Conservation (phyloP, 2,113 vertebrate genomes). For the Myiagra hebetior region DNA sequence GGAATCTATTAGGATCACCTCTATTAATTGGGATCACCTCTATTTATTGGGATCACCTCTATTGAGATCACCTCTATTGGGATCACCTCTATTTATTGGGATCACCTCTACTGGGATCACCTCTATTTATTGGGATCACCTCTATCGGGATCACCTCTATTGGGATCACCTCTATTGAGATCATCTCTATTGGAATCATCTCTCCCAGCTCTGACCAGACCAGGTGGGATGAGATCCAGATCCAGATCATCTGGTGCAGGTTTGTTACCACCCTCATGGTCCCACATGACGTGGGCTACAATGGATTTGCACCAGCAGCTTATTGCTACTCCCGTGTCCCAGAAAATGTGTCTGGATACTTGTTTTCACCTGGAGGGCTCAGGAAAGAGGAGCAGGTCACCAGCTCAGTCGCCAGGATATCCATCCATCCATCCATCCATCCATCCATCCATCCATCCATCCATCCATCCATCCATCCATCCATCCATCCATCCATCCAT, state of each 20-base stretch:
- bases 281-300: neutral
- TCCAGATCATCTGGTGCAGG: neutral
- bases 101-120: neutral
- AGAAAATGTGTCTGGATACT: neutral
- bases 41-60: too few species aligned
- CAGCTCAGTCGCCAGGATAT: neutral
- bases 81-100: too few species aligned
- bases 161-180: neutral
- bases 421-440: neutral
- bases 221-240: neutral
- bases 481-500: neutral
- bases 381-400: neutral
- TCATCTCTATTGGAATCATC: neutral
- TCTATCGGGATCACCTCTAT: neutral
- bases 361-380: neutral
- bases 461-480: neutral
- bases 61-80: neutral
- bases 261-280: neutral
- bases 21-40: too few species aligned
- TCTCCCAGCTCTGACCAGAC: neutral
- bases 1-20: neutral
- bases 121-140: neutral
- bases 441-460: too few species aligned
- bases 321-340: neutral
- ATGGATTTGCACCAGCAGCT: rapidly evolving